phyloP scores from a whole-genome alignment of 1,140 invertebrate genomes.

The Drosophila sucinea region DNA sequence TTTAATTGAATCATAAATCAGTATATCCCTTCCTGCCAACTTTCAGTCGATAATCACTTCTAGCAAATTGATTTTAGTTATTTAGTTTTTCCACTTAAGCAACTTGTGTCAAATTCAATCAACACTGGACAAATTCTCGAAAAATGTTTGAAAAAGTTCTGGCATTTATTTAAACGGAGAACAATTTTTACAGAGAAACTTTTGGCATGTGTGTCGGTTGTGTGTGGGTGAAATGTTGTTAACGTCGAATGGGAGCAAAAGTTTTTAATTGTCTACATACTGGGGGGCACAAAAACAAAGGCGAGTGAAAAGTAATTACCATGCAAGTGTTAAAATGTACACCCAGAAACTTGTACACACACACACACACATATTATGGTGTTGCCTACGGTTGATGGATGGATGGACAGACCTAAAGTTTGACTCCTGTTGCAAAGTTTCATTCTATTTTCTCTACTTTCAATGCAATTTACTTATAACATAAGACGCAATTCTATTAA shows the following conservation, averaged over 20 bases:
- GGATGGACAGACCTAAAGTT: neutral
- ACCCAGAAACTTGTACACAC: neutral
- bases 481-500: neutral
- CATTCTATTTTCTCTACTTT: neutral
- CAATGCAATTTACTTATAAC: neutral
- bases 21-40: neutral
- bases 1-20: constrained; percentile 12
- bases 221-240: constrained; percentile 33
- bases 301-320: constrained; percentile 51
- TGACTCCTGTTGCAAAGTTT: neutral
- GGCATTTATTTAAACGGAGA: constrained; percentile 10
- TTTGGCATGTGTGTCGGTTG: constrained; percentile 45
- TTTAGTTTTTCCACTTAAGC: constrained; percentile 32
- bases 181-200: constrained; percentile 35
- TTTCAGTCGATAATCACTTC: neutral
- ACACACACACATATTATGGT: neutral
- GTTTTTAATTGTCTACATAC: constrained; percentile 47
- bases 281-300: constrained; percentile 25
- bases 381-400: neutral
- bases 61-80: constrained; percentile 26
- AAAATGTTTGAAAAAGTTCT: constrained; percentile 13
- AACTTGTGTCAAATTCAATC: constrained; percentile 49
- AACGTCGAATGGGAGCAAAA: constrained; percentile 19
- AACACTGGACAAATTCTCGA: constrained; percentile 22
- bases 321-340: constrained; percentile 47